A percentile compares a stretch with the other conserved stretches of the same genome.
Evolutionary conservation across 2,888 invertebrate genomes (phyloP).

Genomic region (Acanthoscelides obtectus): DNA sequence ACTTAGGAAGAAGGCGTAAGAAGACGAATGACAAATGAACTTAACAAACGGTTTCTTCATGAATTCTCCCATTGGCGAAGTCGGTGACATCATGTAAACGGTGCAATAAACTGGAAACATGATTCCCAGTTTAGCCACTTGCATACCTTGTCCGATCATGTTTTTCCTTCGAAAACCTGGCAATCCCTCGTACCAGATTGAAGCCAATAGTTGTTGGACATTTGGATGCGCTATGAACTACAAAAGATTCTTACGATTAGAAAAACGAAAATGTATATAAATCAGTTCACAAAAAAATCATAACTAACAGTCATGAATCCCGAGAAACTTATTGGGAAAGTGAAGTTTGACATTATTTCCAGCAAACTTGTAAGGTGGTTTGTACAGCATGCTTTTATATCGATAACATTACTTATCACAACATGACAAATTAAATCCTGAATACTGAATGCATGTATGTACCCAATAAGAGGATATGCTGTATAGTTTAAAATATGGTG

Average conservation of each 20-base stretch:
- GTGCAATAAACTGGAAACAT: slow-evolving; percentile 93
- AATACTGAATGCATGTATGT: too few species aligned
- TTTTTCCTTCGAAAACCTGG: slow-evolving; percentile 91
- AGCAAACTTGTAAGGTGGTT: too few species aligned
- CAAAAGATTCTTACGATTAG: slow-evolving; percentile 6
- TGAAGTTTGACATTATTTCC: too few species aligned
- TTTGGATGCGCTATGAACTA: slow-evolving; percentile 72
- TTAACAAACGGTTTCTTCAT: slow-evolving; percentile 98
- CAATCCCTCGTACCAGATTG: slow-evolving; percentile 93
- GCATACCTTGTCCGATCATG: slow-evolving; percentile 80
- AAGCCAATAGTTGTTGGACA: slow-evolving; percentile 85
- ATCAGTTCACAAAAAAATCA: too few species aligned
- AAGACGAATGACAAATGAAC: slow-evolving; percentile 95
- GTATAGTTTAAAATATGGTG: too few species aligned
- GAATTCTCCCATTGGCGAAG: slow-evolving; percentile 80
- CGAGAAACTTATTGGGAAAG: too few species aligned
- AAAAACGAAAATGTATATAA: too few species aligned
- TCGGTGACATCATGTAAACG: slow-evolving; percentile 88
- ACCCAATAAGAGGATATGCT: too few species aligned
- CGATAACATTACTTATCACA: too few species aligned
- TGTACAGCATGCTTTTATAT: too few species aligned
- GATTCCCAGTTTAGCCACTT: slow-evolving; percentile 76
- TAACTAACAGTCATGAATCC: too few species aligned
- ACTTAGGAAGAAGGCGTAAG: slow-evolving; percentile 94
- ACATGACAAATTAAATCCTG: too few species aligned